A percentile compares a stretch with the other conserved stretches of the same genome.
Conservation (phyloP, 1,140 invertebrate genomes). For the Augochlora pura region DNA sequence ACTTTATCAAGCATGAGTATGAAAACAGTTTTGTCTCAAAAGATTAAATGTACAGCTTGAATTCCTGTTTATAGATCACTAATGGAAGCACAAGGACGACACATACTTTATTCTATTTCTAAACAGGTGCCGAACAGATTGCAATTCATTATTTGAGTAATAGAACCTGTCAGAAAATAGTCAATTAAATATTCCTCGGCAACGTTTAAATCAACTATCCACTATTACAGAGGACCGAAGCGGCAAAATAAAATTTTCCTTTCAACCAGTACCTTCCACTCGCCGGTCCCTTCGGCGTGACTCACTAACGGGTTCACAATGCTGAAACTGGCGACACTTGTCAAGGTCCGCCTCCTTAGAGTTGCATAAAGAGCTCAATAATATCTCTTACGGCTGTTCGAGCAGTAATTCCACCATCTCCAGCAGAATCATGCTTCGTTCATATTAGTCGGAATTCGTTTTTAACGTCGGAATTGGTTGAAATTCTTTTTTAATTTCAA, state of each 20-base stretch:
- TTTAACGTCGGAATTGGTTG: too few species aligned
- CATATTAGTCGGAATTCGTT: conserved; percentile 5
- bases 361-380: conserved; percentile 3
- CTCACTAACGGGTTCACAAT: background rate
- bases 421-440: background rate
- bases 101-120: too few species aligned
- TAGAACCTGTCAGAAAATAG: too few species aligned
- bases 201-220: background rate
- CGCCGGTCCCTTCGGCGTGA: background rate
- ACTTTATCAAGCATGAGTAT: too few species aligned
- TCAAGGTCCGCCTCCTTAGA: background rate
- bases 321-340: conserved; percentile 10
- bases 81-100: too few species aligned
- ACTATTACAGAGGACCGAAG: background rate
- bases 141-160: too few species aligned
- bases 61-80: too few species aligned
- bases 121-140: too few species aligned
- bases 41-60: too few species aligned
- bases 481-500: conserved; percentile 14
- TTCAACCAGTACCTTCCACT: background rate
- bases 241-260: background rate
- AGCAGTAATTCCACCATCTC: background rate
- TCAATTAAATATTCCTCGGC: background rate
- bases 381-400: background rate
- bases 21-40: too few species aligned